phyloP scores from a whole-genome alignment of 1,140 invertebrate species.

The Maconellicoccus hirsutus region DNA sequence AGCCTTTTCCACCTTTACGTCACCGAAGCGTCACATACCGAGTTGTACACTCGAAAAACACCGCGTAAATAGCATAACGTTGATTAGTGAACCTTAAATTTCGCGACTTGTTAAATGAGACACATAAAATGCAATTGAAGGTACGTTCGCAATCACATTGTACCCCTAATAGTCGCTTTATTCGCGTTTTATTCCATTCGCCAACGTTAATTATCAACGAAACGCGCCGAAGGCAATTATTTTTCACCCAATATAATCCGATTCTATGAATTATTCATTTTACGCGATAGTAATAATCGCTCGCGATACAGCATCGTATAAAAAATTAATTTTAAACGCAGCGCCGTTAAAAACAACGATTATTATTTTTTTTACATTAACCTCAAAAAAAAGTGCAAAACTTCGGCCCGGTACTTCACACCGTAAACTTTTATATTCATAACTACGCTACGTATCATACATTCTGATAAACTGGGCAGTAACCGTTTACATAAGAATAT shows the following conservation, averaged over 20 bases:
- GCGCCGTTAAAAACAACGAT: neutral
- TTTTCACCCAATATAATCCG: slow-evolving; percentile 8
- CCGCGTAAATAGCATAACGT: too few species aligned
- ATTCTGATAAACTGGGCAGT: slow-evolving; percentile 8
- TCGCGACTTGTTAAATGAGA: too few species aligned
- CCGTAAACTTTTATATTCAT: slow-evolving; percentile 9
- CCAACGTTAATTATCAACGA: neutral
- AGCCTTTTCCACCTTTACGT: too few species aligned
- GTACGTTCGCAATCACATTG: neutral
- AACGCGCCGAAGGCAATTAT: slow-evolving; percentile 2
- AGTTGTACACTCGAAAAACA: too few species aligned
- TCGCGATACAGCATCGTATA: neutral
- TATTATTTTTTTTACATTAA: neutral
- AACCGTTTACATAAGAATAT: slow-evolving; percentile 9
- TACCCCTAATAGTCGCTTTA: neutral
- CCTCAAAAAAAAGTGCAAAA: neutral
- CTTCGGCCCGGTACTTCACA: neutral
- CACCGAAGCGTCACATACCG: too few species aligned
- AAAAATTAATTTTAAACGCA: neutral
- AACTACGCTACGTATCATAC: neutral
- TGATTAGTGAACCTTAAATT: too few species aligned
- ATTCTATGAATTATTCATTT: slow-evolving; percentile 1
- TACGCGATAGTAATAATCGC: neutral
- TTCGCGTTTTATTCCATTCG: neutral
- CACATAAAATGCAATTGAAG: too few species aligned